A percentile compares a stretch with the other conserved stretches of the same genome.
These are phyloP conservation scores for Cyphomyrus plagiostoma DNA, from an alignment of 2,113 vertebrate species.

Conservation along the genomic window DNA sequence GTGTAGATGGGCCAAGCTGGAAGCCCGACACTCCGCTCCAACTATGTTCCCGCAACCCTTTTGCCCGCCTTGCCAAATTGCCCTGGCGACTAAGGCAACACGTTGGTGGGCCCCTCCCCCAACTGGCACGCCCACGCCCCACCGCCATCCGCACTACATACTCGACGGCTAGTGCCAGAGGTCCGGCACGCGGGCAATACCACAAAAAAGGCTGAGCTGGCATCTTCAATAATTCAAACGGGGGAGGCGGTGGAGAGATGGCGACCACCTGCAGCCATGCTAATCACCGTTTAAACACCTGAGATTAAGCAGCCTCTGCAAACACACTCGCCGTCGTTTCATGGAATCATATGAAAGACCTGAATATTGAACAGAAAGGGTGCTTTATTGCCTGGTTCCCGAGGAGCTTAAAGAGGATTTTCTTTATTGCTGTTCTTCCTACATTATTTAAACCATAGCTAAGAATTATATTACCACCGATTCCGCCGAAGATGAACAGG, in stretches of 20 bases:
- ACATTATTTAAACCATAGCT: constrained; percentile 15
- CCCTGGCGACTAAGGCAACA: not conserved
- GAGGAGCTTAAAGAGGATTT: constrained; percentile 8
- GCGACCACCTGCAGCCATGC: constrained; percentile 36
- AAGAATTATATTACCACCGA: not conserved
- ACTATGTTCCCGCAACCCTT: not conserved
- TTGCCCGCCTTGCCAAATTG: not conserved
- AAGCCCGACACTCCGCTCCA: not conserved
- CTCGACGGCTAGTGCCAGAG: not conserved
- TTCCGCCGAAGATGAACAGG: not conserved
- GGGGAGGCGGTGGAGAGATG: constrained; percentile 16
- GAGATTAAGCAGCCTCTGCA: constrained; percentile 41
- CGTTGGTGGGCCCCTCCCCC: not conserved
- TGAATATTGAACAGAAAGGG: not conserved
- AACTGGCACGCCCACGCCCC: not conserved
- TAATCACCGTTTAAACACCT: constrained; percentile 53
- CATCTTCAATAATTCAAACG: constrained; percentile 50
- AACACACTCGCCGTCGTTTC: not conserved
- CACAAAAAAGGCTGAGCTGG: constrained; percentile 34
- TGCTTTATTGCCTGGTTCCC: not conserved
- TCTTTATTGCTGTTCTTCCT: not conserved
- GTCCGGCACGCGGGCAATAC: not conserved
- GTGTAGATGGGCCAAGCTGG: not conserved
- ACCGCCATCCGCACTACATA: not conserved
- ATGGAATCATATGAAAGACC: not conserved